Evolutionary conservation across 2,888 invertebrate genomes (phyloP).

Genomic region (Horisme vitalbata): DNA sequence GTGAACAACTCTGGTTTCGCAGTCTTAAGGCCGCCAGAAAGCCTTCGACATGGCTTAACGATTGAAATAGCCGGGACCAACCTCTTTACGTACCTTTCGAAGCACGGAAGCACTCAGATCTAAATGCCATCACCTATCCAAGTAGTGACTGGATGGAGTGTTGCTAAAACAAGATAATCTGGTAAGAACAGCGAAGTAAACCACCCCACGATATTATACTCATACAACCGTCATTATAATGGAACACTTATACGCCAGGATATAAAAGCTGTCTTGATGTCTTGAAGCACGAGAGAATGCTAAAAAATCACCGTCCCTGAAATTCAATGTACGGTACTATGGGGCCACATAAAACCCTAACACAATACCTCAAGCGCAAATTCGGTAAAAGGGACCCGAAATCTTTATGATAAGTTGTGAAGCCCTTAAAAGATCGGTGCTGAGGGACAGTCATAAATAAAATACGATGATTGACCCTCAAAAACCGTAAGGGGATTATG

Average conservation of each 20-base stretch:
- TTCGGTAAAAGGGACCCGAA: slow-evolving; percentile 41
- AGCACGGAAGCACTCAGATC: too few species aligned
- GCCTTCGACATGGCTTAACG: too few species aligned
- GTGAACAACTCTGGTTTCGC: too few species aligned
- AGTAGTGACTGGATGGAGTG: too few species aligned
- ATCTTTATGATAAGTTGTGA: slow-evolving; percentile 45
- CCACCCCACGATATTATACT: too few species aligned
- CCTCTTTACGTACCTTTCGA: too few species aligned
- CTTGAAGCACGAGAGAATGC: slow-evolving; percentile 26
- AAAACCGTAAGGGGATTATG: slow-evolving; percentile 53
- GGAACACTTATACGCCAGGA: slow-evolving; percentile 26
- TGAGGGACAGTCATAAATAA: slow-evolving; percentile 47
- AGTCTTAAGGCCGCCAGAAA: too few species aligned
- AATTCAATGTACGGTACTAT: slow-evolving; percentile 36
- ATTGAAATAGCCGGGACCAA: too few species aligned
- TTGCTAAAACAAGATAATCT: too few species aligned
- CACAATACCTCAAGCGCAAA: slow-evolving; percentile 37
- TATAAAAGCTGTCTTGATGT: slow-evolving; percentile 31
- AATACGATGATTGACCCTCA: slow-evolving; percentile 49
- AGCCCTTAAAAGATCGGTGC: slow-evolving; percentile 41
- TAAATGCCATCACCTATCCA: too few species aligned
- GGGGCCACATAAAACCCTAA: slow-evolving; percentile 43
- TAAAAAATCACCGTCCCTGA: slow-evolving; percentile 36
- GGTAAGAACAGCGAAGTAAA: too few species aligned
- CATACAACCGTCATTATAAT: slow-evolving; percentile 30